Conservation (phyloP, 2,888 invertebrate species). For the Thereva nobilitata region DNA sequence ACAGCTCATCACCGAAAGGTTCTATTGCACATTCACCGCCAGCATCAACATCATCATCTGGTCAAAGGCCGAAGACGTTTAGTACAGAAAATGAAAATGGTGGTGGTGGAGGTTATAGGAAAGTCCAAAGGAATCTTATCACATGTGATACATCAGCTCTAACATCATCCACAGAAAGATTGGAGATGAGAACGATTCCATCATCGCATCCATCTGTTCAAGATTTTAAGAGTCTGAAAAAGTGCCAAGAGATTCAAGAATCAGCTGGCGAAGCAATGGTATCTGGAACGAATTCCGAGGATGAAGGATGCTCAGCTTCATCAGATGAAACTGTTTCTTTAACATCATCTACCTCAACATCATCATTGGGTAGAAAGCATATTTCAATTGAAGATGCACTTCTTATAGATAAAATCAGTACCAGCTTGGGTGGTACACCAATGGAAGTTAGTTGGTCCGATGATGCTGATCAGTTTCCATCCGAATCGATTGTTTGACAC, state of each 20-base stretch:
- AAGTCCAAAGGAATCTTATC: constrained; percentile 49
- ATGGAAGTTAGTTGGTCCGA: constrained; percentile 60
- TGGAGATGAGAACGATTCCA: constrained; percentile 47
- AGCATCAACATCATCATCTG: constrained; percentile 30
- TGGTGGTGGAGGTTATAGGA: constrained; percentile 26
- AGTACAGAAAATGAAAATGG: constrained; percentile 22
- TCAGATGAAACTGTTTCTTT: constrained; percentile 58
- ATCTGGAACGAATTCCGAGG: constrained; percentile 66
- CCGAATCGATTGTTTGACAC: constrained; percentile 54
- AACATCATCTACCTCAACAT: constrained; percentile 57
- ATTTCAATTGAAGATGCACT: constrained; percentile 52
- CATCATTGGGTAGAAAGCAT: constrained; percentile 48
- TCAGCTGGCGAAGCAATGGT: constrained; percentile 70
- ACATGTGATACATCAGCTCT: constrained; percentile 53
- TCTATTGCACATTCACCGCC: constrained; percentile 45
- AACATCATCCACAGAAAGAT: constrained; percentile 48
- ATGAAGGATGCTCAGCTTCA: constrained; percentile 62
- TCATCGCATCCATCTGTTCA: constrained; percentile 52
- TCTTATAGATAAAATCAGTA: constrained; percentile 50
- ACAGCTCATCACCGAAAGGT: constrained; percentile 17
- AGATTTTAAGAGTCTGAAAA: constrained; percentile 53
- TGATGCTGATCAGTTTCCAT: constrained; percentile 52
- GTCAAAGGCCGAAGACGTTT: constrained; percentile 23
- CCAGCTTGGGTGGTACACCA: constrained; percentile 59
- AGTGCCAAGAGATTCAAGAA: constrained; percentile 63